phyloP scores from a whole-genome alignment of 1,140 invertebrate species.

The Drosophila quadrilineata region DNA sequence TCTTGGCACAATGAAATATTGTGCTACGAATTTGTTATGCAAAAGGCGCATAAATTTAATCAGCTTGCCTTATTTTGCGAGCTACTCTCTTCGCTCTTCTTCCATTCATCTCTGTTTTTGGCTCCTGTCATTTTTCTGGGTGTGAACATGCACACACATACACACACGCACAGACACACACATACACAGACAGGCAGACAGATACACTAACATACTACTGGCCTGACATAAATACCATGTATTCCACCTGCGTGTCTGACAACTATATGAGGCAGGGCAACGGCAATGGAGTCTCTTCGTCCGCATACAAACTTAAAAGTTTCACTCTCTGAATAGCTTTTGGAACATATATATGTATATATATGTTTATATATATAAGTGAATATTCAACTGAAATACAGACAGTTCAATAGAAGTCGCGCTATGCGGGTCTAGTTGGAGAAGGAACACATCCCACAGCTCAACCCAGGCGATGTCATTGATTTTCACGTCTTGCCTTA shows the following conservation, averaged over 20 bases:
- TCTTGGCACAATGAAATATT: constrained; percentile 18
- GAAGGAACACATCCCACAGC: too few species aligned
- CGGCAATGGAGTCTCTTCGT: too few species aligned
- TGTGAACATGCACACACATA: constrained; percentile 11
- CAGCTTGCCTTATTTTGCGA: constrained; percentile 43
- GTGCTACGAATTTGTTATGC: constrained; percentile 48
- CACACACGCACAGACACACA: not conserved
- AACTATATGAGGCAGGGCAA: constrained; percentile 36
- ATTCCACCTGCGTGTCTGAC: constrained; percentile 17
- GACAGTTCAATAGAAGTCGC: too few species aligned
- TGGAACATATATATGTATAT: not conserved
- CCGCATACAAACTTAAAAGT: constrained; percentile 23
- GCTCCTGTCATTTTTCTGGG: constrained; percentile 16
- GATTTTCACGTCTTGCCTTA: constrained; percentile 24
- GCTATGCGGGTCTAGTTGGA: too few species aligned
- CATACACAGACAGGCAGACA: not conserved
- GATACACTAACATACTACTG: not conserved
- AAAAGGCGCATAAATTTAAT: constrained; percentile 69
- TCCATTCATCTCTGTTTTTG: too few species aligned
- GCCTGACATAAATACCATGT: not conserved
- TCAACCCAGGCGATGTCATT: too few species aligned
- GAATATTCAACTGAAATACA: too few species aligned
- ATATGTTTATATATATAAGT: not conserved
- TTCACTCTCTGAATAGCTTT: not conserved
- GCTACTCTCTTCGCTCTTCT: not conserved